Evolutionary conservation across 2,888 invertebrate species (phyloP), one percentile per base, ranked within the genome.

Genomic region (Ditula angustiorana): DNA sequence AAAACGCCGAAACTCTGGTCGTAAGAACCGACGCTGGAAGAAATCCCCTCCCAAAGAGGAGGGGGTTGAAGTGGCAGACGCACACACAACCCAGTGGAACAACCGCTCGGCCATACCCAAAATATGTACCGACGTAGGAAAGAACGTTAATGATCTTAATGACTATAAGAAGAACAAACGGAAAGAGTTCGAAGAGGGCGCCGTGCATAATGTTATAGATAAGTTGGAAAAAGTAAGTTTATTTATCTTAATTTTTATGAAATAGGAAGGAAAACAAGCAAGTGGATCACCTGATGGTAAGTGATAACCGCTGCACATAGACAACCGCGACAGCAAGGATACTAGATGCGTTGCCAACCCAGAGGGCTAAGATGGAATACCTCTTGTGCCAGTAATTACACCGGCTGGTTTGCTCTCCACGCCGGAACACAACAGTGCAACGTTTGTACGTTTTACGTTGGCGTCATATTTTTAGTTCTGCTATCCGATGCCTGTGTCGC

Each of bases 21-120:
- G 92, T 0, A 92, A 91, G 63, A 82, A 77, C 0, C 74, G 92
- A 67, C 86, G 86, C 79, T 90, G 88, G 77, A 87, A 82, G 56
- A 87, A 86, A 73, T 88, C 91, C 0, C 90, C 90, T 0, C 73
- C 75, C 0, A 90, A 86, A 65, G 91, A 90, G 0, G 53, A 35
- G 5, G 53, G 35, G 5, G 26, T 5, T 5, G 5, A 5, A 33
- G 8, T 8, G 2, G 8, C 33, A 33, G 33, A 46, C 21, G 5
- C 5, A 26, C 26, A 46, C 33, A 68, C 8, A 63, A 71, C 55
- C 28, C 68, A 1, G 5, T 78, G 59, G 72, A 80, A 88, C 72
- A 86, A 88, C 66, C 74, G 78, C 8, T 65, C 78, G 0, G 23
- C 70, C 0, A 76, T 78, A 3, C 73, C 76, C 1, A 87, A 86